Evolutionary conservation across 2,888 invertebrate genomes (phyloP).

Genomic region (Synanthedon myopaeformis): DNA sequence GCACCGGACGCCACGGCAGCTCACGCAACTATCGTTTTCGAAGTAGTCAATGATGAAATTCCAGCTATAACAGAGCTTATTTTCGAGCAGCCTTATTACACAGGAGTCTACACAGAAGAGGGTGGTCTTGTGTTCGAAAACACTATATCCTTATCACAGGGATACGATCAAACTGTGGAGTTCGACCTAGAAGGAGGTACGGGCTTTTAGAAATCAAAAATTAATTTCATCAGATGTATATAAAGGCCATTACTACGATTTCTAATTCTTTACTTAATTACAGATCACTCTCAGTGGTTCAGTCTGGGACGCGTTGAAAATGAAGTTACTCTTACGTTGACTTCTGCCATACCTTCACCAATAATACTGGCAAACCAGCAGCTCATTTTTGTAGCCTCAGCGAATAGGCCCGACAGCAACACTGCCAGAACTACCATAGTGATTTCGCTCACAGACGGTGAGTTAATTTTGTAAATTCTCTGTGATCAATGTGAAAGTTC

Average conservation of each 20-base stretch:
- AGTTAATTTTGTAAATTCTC: background rate
- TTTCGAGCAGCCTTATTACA: slow-evolving; percentile 18
- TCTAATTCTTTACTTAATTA: slow-evolving; percentile 3
- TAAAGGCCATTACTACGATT: too few species aligned
- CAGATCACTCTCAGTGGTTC: slow-evolving; percentile 23
- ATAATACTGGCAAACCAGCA: slow-evolving; percentile 17
- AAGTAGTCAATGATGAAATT: slow-evolving; percentile 8
- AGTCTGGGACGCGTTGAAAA: slow-evolving; percentile 7
- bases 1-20: slow-evolving; percentile 16
- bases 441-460: slow-evolving; percentile 15
- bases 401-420: slow-evolving; percentile 10
- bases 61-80: slow-evolving; percentile 3
- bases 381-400: slow-evolving; percentile 17
- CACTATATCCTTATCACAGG: background rate
- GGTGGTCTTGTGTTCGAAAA: background rate
- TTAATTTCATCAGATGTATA: too few species aligned
- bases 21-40: slow-evolving; percentile 17
- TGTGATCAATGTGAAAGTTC: too few species aligned
- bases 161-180: slow-evolving; percentile 1
- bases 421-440: slow-evolving; percentile 15
- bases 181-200: slow-evolving; percentile 4
- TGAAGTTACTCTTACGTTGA: slow-evolving; percentile 7
- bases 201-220: background rate
- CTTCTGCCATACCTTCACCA: slow-evolving; percentile 12
- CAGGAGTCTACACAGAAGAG: slow-evolving; percentile 12